Conservation (phyloP, 2,113 vertebrate genomes). For the Uropsilus gracilis region DNA sequence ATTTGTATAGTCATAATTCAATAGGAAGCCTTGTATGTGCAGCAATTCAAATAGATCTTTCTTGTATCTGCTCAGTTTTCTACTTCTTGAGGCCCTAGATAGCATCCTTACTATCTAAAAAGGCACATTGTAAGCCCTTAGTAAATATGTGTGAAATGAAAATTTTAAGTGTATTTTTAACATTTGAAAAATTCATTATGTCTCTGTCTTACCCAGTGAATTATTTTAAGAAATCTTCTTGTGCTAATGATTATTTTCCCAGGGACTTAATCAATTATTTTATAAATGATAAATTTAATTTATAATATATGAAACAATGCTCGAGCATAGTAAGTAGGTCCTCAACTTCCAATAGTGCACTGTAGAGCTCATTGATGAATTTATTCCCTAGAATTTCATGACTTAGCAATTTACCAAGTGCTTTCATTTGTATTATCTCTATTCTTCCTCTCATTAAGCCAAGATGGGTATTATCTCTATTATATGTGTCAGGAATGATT, state of each 20-base stretch:
- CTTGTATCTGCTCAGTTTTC: background rate
- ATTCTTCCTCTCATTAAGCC: background rate
- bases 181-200: background rate
- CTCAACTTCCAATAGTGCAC: background rate
- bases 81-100: background rate
- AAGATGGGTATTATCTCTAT: background rate
- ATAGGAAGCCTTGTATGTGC: background rate
- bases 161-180: background rate
- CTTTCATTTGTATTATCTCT: constrained; percentile 41
- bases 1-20: background rate
- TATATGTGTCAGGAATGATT: background rate
- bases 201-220: background rate
- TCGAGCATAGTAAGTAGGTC: constrained; percentile 10
- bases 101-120: background rate
- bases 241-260: background rate
- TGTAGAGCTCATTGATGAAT: background rate
- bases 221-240: background rate
- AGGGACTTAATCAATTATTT: background rate
- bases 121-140: background rate
- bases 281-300: background rate
- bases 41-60: background rate
- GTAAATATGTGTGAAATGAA: background rate
- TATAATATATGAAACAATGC: background rate
- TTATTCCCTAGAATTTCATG: constrained; percentile 27
- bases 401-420: background rate